phyloP scores from a whole-genome alignment of 2,113 vertebrate species.

The Penelope pileata region DNA sequence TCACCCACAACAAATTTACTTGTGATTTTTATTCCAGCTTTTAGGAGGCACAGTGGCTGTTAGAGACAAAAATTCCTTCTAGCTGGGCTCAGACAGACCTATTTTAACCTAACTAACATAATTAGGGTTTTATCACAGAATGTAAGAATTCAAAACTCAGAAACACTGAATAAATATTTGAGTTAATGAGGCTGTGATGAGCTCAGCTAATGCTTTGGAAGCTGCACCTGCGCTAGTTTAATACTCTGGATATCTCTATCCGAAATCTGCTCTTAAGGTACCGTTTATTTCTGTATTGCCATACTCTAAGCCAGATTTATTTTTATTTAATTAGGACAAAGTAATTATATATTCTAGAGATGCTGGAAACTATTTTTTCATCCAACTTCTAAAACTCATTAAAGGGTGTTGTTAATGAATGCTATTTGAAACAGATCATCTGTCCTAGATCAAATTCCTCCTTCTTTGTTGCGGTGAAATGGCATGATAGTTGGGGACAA shows the following conservation, averaged over 20 bases:
- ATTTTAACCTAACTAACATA: not conserved
- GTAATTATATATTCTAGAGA: not conserved
- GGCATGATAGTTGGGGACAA: fast-evolving
- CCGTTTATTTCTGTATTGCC: not conserved
- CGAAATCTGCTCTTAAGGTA: not conserved
- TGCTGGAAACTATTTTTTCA: not conserved
- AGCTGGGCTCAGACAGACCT: not conserved
- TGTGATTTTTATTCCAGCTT: not conserved
- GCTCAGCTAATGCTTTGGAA: not conserved
- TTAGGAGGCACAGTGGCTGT: not conserved
- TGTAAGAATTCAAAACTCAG: not conserved
- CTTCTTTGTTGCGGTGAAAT: not conserved
- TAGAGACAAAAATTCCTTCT: not conserved
- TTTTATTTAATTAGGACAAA: not conserved
- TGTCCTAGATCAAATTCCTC: not conserved
- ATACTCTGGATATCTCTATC: not conserved
- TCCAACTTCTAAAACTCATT: not conserved
- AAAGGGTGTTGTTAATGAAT: not conserved
- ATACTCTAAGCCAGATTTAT: not conserved
- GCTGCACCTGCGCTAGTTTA: not conserved
- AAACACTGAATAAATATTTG: not conserved
- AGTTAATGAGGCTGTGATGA: not conserved
- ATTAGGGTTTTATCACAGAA: not conserved
- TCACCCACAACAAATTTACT: not conserved
- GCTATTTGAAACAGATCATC: not conserved